These are phyloP conservation scores for Cynoglossus semilaevis DNA, from an alignment of 2,113 vertebrate genomes.

Conservation along the genomic window DNA sequence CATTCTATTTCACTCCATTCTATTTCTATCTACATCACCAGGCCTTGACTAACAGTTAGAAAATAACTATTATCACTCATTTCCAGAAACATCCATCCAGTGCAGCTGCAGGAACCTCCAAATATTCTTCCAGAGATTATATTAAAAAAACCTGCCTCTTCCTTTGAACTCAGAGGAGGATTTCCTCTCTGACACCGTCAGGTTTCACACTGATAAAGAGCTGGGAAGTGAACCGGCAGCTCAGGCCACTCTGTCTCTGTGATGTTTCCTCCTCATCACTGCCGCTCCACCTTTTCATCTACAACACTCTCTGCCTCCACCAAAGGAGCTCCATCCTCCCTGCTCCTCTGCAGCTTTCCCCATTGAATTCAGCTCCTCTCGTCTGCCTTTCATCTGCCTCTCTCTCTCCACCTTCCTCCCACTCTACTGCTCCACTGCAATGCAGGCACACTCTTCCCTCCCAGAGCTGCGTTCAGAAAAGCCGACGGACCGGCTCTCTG, in stretches of 20 bases:
- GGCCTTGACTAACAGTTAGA: no score
- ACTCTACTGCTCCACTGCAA: conserved; percentile 53
- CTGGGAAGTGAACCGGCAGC: conserved; percentile 1
- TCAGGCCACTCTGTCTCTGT: conserved; percentile 18
- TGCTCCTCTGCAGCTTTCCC: conserved; percentile 18
- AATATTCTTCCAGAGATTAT: background rate
- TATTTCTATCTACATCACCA: no score
- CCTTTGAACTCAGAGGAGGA: conserved; percentile 3
- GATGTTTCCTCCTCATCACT: conserved; percentile 10
- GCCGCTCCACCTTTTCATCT: conserved; percentile 16
- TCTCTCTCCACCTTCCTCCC: conserved; percentile 34
- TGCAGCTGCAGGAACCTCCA: no score
- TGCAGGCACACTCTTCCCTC: conserved; percentile 55
- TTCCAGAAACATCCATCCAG: no score
- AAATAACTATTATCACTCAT: no score
- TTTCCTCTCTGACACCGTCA: conserved; percentile 1
- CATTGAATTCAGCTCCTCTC: conserved; percentile 56
- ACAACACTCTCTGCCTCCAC: conserved; percentile 20
- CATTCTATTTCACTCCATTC: no score
- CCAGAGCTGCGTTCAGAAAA: conserved; percentile 25
- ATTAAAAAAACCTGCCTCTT: background rate
- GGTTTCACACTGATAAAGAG: conserved; percentile 19
- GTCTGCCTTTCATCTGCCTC: conserved; percentile 66
- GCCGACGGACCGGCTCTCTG: conserved; percentile 21
- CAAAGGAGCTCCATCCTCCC: conserved; percentile 41